Evolutionary conservation across 2,113 vertebrate genomes (phyloP), one percentile per base, ranked within the genome.

Genomic region (Corydoras sp.): DNA sequence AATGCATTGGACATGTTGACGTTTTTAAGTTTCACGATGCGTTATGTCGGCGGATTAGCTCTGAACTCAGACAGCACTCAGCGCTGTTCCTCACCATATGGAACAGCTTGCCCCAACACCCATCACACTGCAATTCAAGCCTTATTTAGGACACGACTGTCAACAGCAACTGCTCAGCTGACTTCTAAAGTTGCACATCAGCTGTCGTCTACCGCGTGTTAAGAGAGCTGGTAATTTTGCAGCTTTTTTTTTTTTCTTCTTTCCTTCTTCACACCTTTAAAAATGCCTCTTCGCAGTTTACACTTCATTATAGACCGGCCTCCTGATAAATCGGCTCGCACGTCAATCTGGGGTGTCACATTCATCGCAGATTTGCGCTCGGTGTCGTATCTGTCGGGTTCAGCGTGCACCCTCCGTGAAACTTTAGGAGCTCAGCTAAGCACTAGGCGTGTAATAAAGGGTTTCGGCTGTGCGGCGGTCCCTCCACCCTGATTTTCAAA

Each of bases 401-500:
- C 15, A n/a, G 48, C 4, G 56, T 60, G 18, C 51, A 66, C 59
- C 54, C 59, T 59, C 31, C 9, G 4, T 14, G n/a, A 50, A 59
- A 50, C 11, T 66, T 30, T 59, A 5, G 58, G 50, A 58, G 35
- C 30, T 24, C 54, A 9, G 51, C 10, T 32, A 53, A 68, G 30
- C 65, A 43, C 53, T 56, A 58, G 54, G 32, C 31, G 13, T 24
- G 18, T 24, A 24, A 24, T 56, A 43, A 43, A 43, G 35, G 4
- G 35, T 43, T 43, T 43, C 35, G 4, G 35, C 7, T 5, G 35
- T 43, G 35, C 7, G 2, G 2, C 64, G 14, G 18, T 31, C 55
- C 58, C 13, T 51, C 58, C 58, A 50, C 58, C 29, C 30, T 58
- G 50, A 43, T 69, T 69, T 51, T 60, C 18, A 51, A 69, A 69